Evolutionary conservation across 2,888 invertebrate species (phyloP), one percentile per base, ranked within the genome.

Genomic region (Eucera pruinosa): DNA sequence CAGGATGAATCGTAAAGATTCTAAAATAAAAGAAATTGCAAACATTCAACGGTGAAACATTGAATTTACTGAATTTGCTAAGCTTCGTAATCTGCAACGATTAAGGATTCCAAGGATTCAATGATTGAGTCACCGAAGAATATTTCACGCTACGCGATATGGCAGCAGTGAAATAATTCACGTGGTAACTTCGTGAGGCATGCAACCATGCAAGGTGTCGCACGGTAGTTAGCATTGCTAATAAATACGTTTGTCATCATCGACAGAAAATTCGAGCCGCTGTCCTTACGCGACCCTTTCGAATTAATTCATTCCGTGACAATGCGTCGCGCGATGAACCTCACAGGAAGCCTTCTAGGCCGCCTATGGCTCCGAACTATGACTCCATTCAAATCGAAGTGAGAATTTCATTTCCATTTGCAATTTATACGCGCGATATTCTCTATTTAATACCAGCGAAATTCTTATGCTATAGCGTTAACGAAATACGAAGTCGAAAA

Each of bases 221-320:
- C 25, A 20, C 23, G 45, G 2, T 18, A 33, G 25, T 58, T 66
- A 39, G 81, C 71, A 72, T 68, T 68, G 77, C 71, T 77, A 72
- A 81, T 80, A 55, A 48, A 25, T 50, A 52, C 60, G 65, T 71
- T 76, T 65, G 81, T 80, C 77, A 55, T 61, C 71, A 55, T 61
- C 71, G 60, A 45, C 41, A 30, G 45, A 60, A 77, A 60, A 81
- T 69, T 65, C 20, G 18, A 23, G 27, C 52, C 9, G n/a, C 20
- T 27, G 30, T 41, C 69, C 72, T 60, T 72, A 69, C 30, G 39
- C 52, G 72, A 47, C 43, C 27, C 25, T n/a, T 2, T 6, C 18
- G 25, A n/a, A 69, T 72, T 60, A 69, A 72, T 72, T 68, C 68
- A 27, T n/a, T 18, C 11, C 6, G 30, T 11, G 41, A 61, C 54